Base-by-base conservation (phyloP, 2,113 vertebrate genomes). In the Cyrtonyx montezumae region DNA sequence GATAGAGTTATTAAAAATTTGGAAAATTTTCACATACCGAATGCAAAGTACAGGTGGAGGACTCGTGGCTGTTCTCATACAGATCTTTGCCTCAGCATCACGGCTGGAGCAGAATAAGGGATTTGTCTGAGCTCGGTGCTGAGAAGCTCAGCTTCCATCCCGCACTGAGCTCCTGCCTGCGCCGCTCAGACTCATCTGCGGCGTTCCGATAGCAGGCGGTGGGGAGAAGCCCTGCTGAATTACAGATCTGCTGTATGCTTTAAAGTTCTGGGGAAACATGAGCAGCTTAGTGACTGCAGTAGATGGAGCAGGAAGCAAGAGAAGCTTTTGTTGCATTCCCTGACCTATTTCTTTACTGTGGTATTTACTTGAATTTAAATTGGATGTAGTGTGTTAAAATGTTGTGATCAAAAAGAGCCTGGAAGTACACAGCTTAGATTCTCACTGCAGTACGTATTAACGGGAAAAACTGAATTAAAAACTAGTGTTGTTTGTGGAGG, bases 281-380 rank as follows among this genome's bases (percentile, higher is more conserved):
- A 96, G 82, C 85, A 53, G 87, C 74, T 95, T 95, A 94, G 61
- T 92, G 92, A 56, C 76, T 88, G 46, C 81, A 9, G 19, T 53
- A 45, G 79, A 34, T 61, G 56, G 76, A 87, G 77, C 21, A 32
- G 56, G 17, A 77, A 83, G 34, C 82, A 85, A 94, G 61, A 53
- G 74, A 43, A 85, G 88, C 78, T 92, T 85, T 84, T 62, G n/a
- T 69, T 87, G 48, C 85, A 13, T 79, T 86, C 68, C 74, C 73
- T 95, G 93, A 93, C 85, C 85, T 95, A 13, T 94, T 95, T 96
- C 65, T 95, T 94, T 71, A 49, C 48, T 6, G 1, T 46, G 78
- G 77, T 91, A 86, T 74, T 95, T 92, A 74, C 61, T 91, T 61
- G 14, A 88, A 92, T 36, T 53, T 88, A 68, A 86, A 90, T 84